Evolutionary conservation across 2,797 vertebrate genomes (phyloP).

Genomic region (Rhinoraja longicauda): DNA sequence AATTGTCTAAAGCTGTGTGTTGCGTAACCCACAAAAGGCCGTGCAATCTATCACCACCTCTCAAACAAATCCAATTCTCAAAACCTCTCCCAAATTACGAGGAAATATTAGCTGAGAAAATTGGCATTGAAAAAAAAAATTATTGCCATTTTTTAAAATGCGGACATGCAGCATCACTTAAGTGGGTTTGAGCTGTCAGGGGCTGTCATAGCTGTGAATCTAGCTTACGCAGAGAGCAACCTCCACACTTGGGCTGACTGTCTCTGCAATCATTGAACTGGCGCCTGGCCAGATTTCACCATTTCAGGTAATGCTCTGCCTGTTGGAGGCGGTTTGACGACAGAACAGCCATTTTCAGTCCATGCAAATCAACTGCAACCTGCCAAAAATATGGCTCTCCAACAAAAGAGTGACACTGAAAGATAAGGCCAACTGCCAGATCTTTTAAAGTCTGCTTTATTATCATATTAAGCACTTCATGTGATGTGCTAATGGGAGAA

Average conservation of each 20-base stretch:
- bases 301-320: slow-evolving; percentile 27
- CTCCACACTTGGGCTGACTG: background rate
- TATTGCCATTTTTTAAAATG: background rate
- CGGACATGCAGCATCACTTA: background rate
- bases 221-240: background rate
- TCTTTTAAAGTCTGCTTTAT: background rate
- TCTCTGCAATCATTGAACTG: background rate
- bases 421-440: background rate
- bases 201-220: slow-evolving; percentile 6
- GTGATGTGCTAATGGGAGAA: background rate
- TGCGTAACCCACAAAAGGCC: background rate
- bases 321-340: background rate
- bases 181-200: background rate
- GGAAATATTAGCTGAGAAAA: background rate
- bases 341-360: slow-evolving; percentile 16
- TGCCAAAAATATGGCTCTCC: background rate
- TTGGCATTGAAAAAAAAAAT: too few species aligned
- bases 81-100: background rate
- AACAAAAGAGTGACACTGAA: background rate
- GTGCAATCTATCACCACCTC: background rate
- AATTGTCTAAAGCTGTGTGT: slow-evolving; percentile 1
- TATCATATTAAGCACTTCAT: background rate
- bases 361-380: background rate
- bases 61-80: background rate
- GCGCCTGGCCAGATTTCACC: background rate